Base-by-base conservation (phyloP, 2,888 invertebrate genomes). In the Nomada ruficornis region DNA sequence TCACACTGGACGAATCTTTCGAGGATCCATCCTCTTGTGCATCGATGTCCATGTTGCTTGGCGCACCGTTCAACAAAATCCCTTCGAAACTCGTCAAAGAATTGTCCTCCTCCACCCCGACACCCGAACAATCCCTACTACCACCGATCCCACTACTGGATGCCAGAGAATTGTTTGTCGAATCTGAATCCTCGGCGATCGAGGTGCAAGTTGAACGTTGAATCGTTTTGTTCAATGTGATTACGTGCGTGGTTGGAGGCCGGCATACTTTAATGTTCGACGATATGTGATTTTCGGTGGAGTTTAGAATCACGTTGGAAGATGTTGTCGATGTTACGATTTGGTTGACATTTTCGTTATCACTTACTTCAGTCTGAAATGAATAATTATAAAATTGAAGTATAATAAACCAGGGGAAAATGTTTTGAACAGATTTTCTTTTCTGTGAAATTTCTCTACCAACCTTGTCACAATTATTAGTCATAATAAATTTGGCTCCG, bases 21-120 rank as follows among this genome's bases (percentile, higher is more conserved):
- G 95, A 95, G 2, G 94, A 94, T 10, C 92, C 91, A 65, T 96
- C 95, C 52, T 96, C 96, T 82, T 95, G 94, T 57, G 94, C 94
- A 78, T 95, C 95, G 36, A 95, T 94, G 63, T 94, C 94, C 55
- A 94, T 86, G 67, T 93, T 93, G 80, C 94, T 94, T 3, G 95
- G 95, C 55, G 95, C 94, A 77, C 95, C 96, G 87, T 96, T 96
- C 57, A 95, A 91, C 5, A 96, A 92, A 62, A 96, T 94, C 36
- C 96, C 96, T 86, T 96, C 96, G 90, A 96, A 96, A 90, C 96
- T 95, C 15, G 96, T 96, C 55, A 96, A 91, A 0, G 95, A 96
- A 90, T 95, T 96, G 69, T 96, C 96, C 69, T 95, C 95, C n/a
- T 95, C 95, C 44, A 94, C 93, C 10, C 95, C 95, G n/a, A 94